Percentiles rank a stretch among this genome's conserved stretches.
These are phyloP conservation scores for Acronicta alni DNA, from an alignment of 2,888 invertebrate genomes.

Conservation along the genomic window DNA sequence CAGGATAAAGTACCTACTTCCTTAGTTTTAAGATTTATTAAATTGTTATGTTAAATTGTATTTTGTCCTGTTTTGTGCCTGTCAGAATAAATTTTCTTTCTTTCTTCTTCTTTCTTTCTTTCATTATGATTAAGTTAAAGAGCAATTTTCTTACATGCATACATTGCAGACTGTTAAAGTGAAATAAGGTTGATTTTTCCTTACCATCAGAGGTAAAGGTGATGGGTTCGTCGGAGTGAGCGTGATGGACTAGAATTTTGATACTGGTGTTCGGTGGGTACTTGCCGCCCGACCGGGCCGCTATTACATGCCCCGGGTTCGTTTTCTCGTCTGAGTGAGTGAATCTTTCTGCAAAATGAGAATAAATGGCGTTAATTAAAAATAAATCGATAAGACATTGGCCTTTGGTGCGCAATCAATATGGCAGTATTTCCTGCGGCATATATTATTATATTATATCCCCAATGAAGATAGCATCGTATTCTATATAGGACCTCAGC, in stretches of 20 bases:
- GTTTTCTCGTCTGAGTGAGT: conserved; percentile 92
- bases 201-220: conserved; percentile 98
- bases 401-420: too few relatives aligned
- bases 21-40: too few relatives aligned
- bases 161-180: neutral
- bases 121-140: neutral
- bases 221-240: conserved; percentile 91
- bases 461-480: too few relatives aligned
- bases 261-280: conserved; percentile 95
- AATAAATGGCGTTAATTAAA: neutral
- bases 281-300: conserved; percentile 94
- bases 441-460: too few relatives aligned
- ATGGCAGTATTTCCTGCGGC: too few relatives aligned
- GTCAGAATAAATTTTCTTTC: too few relatives aligned
- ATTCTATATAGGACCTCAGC: too few relatives aligned
- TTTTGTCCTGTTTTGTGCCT: too few relatives aligned
- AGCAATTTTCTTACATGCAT: too few relatives aligned
- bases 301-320: conserved; percentile 96
- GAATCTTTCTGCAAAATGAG: conserved; percentile 90
- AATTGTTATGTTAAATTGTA: too few relatives aligned
- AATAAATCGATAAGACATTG: conserved; percentile 7
- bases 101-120: too few relatives aligned
- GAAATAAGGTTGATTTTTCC: conserved; percentile 40
- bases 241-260: conserved; percentile 94
- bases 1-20: too few relatives aligned